Percentiles rank a stretch among this genome's conserved stretches.
Conservation (phyloP, 2,797 vertebrate species). For the Cottoperca gobio region DNA sequence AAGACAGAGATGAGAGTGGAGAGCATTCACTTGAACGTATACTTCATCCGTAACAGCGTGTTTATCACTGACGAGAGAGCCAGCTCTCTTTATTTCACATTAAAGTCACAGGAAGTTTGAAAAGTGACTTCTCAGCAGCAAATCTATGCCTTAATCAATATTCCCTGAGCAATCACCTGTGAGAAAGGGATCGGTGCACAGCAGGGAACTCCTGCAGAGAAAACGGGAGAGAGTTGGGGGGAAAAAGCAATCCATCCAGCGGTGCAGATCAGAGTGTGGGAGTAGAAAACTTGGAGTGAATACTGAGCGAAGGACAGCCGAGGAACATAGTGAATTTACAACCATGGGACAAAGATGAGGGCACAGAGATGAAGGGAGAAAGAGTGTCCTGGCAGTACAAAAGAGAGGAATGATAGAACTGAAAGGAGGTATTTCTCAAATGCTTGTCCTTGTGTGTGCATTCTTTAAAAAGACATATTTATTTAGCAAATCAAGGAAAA, state of each 20-base stretch:
- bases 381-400: background rate
- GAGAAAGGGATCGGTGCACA: constrained; percentile 79
- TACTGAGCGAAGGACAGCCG: constrained; percentile 65
- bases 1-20: constrained; percentile 31
- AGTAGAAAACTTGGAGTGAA: constrained; percentile 62
- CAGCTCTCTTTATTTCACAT: constrained; percentile 68
- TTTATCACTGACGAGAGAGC: constrained; percentile 61
- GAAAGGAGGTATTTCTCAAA: constrained; percentile 18
- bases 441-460: background rate
- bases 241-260: constrained; percentile 68
- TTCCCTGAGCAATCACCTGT: constrained; percentile 85
- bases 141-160: constrained; percentile 84
- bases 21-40: constrained; percentile 27
- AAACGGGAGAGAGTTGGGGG: constrained; percentile 51
- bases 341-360: constrained; percentile 21
- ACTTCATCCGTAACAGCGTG: constrained; percentile 45
- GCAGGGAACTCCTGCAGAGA: constrained; percentile 77
- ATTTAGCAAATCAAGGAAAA: constrained; percentile 21
- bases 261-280: constrained; percentile 67
- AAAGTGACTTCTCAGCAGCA: constrained; percentile 80
- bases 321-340: constrained; percentile 34
- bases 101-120: constrained; percentile 78
- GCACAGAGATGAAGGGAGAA: background rate
- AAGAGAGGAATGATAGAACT: background rate
- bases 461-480: constrained; percentile 28